Percentiles rank a stretch among this genome's conserved stretches.
phyloP scores from a whole-genome alignment of 2,888 invertebrate species.

The Phortica okadai region DNA sequence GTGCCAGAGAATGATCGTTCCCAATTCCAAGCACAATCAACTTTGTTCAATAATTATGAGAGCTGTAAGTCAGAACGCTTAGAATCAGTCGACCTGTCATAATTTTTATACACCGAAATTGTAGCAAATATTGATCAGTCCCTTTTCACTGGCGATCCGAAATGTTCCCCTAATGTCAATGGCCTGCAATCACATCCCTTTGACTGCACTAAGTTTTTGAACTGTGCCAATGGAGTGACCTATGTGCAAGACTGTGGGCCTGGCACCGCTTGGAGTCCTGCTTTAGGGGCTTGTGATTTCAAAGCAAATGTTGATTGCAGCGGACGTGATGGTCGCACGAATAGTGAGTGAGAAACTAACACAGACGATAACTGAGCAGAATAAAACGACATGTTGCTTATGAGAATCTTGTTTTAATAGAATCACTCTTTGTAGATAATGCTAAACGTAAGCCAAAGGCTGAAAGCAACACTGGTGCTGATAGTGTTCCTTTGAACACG shows the following conservation, averaged over 20 bases:
- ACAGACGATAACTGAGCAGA: not conserved
- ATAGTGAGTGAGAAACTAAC: conserved; percentile 12
- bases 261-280: conserved; percentile 81
- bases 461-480: conserved; percentile 21
- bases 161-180: conserved; percentile 77
- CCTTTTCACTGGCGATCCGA: not conserved
- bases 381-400: not conserved
- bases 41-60: not conserved
- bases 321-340: conserved; percentile 32
- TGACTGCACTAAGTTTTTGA: conserved; percentile 81
- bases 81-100: not conserved
- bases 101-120: not conserved
- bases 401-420: not conserved
- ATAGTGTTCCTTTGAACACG: conserved; percentile 11
- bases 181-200: conserved; percentile 80
- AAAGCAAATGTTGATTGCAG: conserved; percentile 79
- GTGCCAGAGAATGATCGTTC: conserved; percentile 69
- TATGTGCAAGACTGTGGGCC: conserved; percentile 80
- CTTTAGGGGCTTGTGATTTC: conserved; percentile 79
- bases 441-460: conserved; percentile 50
- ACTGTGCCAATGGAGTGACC: conserved; percentile 80
- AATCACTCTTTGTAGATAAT: conserved; percentile 48
- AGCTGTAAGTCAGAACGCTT: not conserved
- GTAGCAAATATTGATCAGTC: conserved; percentile 63
- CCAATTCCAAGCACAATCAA: conserved; percentile 50